Percentiles rank a stretch among this genome's conserved stretches.
phyloP scores from a whole-genome alignment of 2,888 invertebrate species.

The Polyommatus icarus region DNA sequence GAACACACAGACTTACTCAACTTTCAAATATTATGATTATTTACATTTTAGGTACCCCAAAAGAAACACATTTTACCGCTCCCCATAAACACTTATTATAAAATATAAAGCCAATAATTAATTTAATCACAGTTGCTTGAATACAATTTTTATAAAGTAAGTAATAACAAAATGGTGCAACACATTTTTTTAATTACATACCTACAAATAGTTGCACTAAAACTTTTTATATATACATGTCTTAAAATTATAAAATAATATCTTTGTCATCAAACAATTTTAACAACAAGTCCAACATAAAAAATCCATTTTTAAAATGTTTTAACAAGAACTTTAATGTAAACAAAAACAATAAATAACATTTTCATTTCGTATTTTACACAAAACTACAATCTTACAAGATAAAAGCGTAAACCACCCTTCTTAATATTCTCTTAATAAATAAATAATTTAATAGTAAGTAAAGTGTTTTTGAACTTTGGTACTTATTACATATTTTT shows the following conservation, averaged over 20 bases:
- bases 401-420: constrained; percentile 24
- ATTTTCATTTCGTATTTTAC: not conserved
- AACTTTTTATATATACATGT: not conserved
- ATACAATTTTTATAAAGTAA: not conserved
- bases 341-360: not conserved
- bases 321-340: not conserved
- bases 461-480: not conserved
- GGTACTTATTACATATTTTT: not conserved
- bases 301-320: too few species aligned
- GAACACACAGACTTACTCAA: constrained; percentile 44
- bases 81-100: not conserved
- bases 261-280: not conserved
- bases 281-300: too few species aligned
- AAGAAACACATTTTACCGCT: not conserved
- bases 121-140: not conserved
- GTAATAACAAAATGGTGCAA: not conserved
- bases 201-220: too few species aligned
- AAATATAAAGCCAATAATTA: not conserved
- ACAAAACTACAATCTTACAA: constrained; percentile 15
- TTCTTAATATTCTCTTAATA: not conserved
- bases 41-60: not conserved
- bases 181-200: not conserved
- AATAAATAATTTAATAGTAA: not conserved
- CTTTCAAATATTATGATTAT: constrained; percentile 52
- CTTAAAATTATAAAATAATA: not conserved